Evolutionary conservation across 1,140 invertebrate species (phyloP), one percentile per base, ranked within the genome.

Genomic region (Eumeta japonica): DNA sequence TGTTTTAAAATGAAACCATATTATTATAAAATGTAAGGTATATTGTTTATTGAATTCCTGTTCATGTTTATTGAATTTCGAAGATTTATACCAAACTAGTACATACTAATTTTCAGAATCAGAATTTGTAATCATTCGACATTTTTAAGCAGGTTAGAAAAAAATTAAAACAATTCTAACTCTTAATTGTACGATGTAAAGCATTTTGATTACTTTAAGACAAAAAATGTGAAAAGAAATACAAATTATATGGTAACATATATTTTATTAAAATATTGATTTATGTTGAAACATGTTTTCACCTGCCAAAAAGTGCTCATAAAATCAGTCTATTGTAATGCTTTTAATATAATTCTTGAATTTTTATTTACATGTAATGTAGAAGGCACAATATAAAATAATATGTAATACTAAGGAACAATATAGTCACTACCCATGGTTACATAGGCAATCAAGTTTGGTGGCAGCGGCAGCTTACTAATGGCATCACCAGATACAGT

Each of bases 341-440:
- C n/a, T n/a, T n/a, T n/a, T n/a, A n/a, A n/a, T n/a, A n/a, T n/a
- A n/a, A n/a, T n/a, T n/a, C n/a, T n/a, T n/a, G n/a, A n/a, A n/a
- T n/a, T n/a, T n/a, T n/a, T n/a, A n/a, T n/a, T n/a, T n/a, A n/a
- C n/a, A n/a, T n/a, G n/a, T n/a, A n/a, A n/a, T n/a, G n/a, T n/a
- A n/a, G 24, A 51, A 48, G 45, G 46, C 54, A 52, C 48, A 45
- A 24, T 41, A 31, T 41, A 40, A 41, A 41, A 32, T 41, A 31
- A 14, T 37, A 34, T 44, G 16, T 3, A 34, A 39, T 54, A 65
- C 63, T 63, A 54, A 29, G 51, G 52, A 14, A 65, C 56, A 45
- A 74, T 71, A 32, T 74, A 74, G 35, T 74, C 70, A 64, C 65
- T 74, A 36, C 70, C 70, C 36, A 46, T 44, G 32, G 62, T 61